Conservation (phyloP, 2,888 invertebrate species). For the Sclerodermus sp. region DNA sequence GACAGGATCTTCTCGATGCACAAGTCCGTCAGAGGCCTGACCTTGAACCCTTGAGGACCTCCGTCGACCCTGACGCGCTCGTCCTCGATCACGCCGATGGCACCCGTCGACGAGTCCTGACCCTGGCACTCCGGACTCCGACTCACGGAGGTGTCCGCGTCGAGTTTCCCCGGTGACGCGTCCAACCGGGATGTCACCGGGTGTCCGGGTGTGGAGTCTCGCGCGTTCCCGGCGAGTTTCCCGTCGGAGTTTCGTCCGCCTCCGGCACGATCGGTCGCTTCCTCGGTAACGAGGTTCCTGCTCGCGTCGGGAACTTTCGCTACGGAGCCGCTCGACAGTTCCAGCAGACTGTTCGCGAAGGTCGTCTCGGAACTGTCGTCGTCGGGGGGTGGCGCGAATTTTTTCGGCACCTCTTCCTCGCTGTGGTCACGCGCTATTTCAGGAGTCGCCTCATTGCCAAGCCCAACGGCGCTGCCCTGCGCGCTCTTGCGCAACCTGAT, state of each 20-base stretch:
- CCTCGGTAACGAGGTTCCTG: too few relatives aligned
- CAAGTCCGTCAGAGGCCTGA: constrained; percentile 63
- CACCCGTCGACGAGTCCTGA: constrained; percentile 67
- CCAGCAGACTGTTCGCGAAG: too few relatives aligned
- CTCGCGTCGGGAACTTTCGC: too few relatives aligned
- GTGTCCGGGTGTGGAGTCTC: too few relatives aligned
- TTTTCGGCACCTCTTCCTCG: background rate
- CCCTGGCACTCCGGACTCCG: constrained; percentile 14
- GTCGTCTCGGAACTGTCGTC: too few relatives aligned
- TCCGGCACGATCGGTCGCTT: too few relatives aligned
- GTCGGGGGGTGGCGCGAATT: background rate
- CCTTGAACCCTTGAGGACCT: constrained; percentile 1
- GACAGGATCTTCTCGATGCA: constrained; percentile 68
- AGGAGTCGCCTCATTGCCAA: constrained; percentile 21
- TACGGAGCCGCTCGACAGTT: too few relatives aligned
- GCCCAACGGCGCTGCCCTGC: constrained; percentile 9
- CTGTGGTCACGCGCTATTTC: constrained; percentile 26
- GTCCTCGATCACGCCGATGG: constrained; percentile 61
- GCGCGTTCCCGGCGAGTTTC: too few relatives aligned
- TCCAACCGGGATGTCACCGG: too few relatives aligned
- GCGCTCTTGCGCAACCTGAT: constrained; percentile 19
- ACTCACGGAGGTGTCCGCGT: background rate
- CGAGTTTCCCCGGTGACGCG: background rate
- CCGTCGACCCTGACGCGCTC: background rate
- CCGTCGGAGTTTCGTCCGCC: too few relatives aligned